A percentile compares a stretch with the other conserved stretches of the same genome.
These are phyloP conservation scores for Brachionus sp. DNA, from an alignment of 1,140 invertebrate genomes.

Conservation along the genomic window DNA sequence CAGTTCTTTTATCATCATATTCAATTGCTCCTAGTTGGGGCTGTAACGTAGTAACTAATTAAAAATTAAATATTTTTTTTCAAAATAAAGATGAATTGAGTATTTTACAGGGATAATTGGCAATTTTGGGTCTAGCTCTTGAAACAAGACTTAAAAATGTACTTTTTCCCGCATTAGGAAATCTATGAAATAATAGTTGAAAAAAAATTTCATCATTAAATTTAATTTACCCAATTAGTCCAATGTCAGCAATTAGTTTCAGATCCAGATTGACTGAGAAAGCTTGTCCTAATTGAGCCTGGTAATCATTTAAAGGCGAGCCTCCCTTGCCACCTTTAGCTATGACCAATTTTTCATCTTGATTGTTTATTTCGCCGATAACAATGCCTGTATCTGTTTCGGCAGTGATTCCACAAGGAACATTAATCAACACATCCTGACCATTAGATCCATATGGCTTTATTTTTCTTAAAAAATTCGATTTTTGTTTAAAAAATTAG, in stretches of 20 bases:
- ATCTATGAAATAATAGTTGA: slow-evolving; percentile 63
- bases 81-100: background rate
- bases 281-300: slow-evolving; percentile 78
- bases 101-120: slow-evolving; percentile 77
- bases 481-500: background rate
- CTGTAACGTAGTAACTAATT: slow-evolving; percentile 72
- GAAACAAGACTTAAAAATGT: slow-evolving; percentile 78
- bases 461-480: slow-evolving; percentile 21
- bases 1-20: slow-evolving; percentile 61
- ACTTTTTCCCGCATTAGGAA: slow-evolving; percentile 95
- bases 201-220: slow-evolving; percentile 13
- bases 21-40: slow-evolving; percentile 86
- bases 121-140: slow-evolving; percentile 85
- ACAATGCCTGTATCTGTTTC: background rate
- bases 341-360: slow-evolving; percentile 17
- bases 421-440: slow-evolving; percentile 4
- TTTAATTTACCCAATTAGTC: slow-evolving; percentile 65
- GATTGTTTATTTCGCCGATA: slow-evolving; percentile 37
- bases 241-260: slow-evolving; percentile 86
- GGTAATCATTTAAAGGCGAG: slow-evolving; percentile 78
- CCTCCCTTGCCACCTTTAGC: slow-evolving; percentile 64
- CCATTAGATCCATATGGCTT: background rate
- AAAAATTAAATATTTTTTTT: background rate
- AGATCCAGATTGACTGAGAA: slow-evolving; percentile 70
- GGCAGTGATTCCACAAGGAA: slow-evolving; percentile 25